Evolutionary conservation across 2,113 vertebrate species (phyloP).

Genomic region (Laticauda laticaudata): DNA sequence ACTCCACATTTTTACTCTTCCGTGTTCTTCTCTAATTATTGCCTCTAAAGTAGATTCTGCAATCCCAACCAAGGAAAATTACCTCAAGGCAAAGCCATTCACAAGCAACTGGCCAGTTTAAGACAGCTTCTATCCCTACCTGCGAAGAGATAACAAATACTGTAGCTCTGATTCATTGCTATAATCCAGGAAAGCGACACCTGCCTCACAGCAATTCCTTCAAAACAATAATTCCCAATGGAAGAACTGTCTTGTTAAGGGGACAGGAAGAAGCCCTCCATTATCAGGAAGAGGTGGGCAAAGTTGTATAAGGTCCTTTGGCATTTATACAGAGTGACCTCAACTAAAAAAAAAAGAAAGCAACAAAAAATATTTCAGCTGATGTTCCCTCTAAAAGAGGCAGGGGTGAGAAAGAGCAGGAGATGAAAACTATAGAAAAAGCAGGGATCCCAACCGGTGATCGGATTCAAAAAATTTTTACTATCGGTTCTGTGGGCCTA

Average conservation of each 20-base stretch:
- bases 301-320: background rate
- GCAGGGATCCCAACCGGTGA: background rate
- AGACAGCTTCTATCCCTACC: background rate
- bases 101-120: background rate
- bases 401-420: background rate
- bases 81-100: background rate
- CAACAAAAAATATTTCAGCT: background rate
- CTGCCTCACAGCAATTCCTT: background rate
- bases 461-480: too few relatives aligned
- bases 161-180: background rate
- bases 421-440: background rate
- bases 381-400: background rate
- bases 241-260: background rate
- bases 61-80: background rate
- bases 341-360: background rate
- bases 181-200: background rate
- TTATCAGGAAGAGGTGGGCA: background rate
- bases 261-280: background rate
- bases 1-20: background rate
- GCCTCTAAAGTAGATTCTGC: background rate
- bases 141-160: background rate
- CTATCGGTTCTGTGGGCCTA: too few relatives aligned
- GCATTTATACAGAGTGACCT: background rate
- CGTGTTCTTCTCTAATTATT: background rate
- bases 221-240: background rate